A percentile compares a stretch with the other conserved stretches of the same genome.
Conservation (phyloP, 2,113 vertebrate species). For the Perca flavescens region DNA sequence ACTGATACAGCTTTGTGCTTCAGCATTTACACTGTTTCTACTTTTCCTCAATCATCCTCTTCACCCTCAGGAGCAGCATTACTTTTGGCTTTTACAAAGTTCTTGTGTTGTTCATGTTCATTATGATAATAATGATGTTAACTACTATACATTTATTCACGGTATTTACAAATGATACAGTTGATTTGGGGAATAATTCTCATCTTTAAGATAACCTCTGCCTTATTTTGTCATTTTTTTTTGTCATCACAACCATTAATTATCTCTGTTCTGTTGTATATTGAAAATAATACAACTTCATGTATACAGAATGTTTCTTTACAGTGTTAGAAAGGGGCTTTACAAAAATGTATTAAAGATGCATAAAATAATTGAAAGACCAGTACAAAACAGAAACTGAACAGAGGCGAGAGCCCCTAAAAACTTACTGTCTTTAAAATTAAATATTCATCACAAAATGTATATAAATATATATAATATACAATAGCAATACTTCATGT, state of each 20-base stretch:
- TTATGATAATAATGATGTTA: neutral
- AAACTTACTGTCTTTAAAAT: neutral
- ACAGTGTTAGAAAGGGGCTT: neutral
- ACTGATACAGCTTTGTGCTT: neutral
- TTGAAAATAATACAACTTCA: conserved; percentile 2
- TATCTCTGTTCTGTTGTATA: conserved; percentile 10
- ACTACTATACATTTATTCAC: too few species aligned
- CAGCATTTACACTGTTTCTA: neutral
- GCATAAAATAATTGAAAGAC: neutral
- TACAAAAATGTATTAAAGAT: conserved; percentile 2
- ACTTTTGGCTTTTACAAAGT: neutral
- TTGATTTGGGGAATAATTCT: neutral
- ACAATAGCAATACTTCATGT: neutral
- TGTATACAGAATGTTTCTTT: neutral
- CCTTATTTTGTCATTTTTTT: too few species aligned
- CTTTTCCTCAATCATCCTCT: neutral
- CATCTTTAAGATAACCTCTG: neutral
- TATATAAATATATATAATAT: neutral
- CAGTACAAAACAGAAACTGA: neutral
- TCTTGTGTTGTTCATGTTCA: neutral
- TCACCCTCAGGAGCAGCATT: neutral
- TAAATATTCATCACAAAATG: neutral
- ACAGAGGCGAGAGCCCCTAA: neutral
- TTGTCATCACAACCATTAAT: too few species aligned
- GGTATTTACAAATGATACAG: neutral